Evolutionary conservation across 2,888 invertebrate species (phyloP).

Genomic region (Eupithecia insigniata): DNA sequence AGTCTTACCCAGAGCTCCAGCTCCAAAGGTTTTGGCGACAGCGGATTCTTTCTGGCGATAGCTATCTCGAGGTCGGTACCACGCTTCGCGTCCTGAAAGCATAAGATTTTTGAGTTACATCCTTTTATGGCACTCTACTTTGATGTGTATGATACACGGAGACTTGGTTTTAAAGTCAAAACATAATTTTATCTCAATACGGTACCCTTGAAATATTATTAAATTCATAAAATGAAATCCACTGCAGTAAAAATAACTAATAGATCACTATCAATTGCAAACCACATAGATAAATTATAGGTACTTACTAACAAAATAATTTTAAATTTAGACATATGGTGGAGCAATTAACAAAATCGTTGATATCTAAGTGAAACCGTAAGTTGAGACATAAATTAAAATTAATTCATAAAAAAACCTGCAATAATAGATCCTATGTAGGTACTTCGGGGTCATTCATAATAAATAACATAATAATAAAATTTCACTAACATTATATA

Average conservation of each 20-base stretch:
- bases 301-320: no score
- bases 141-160: constrained; percentile 3
- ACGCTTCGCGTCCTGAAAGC: constrained; percentile 88
- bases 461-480: no score
- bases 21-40: constrained; percentile 90
- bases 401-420: no score
- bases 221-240: neutral
- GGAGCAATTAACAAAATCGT: no score
- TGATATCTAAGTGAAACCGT: no score
- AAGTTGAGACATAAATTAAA: no score
- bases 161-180: neutral
- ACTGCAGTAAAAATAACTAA: neutral
- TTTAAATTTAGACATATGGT: no score
- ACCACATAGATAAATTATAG: neutral
- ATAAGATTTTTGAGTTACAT: constrained; percentile 39
- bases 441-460: no score
- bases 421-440: no score
- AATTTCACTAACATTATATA: no score
- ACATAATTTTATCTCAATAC: neutral
- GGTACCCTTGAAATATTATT: neutral
- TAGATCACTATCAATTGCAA: neutral
- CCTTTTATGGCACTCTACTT: constrained; percentile 29
- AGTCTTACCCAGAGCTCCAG: constrained; percentile 90
- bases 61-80: constrained; percentile 93
- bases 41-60: constrained; percentile 91